phyloP scores from a whole-genome alignment of 2,113 vertebrate genomes.

The Gavialis gangeticus region DNA sequence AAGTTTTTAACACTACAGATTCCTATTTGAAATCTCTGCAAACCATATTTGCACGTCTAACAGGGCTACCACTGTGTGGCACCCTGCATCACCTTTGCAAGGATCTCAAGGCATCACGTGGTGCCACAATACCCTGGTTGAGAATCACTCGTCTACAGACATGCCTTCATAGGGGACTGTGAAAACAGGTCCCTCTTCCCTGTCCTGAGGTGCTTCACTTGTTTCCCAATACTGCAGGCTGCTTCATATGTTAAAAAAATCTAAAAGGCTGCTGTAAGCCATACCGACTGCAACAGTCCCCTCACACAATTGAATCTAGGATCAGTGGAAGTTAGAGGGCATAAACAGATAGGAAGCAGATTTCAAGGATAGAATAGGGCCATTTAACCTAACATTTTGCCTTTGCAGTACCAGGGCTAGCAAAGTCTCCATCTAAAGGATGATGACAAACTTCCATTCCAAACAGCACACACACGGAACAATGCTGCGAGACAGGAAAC shows the following conservation, averaged over 20 bases:
- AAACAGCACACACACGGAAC: slow-evolving; percentile 47
- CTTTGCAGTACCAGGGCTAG: neutral
- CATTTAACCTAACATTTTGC: slow-evolving; percentile 10
- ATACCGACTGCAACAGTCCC: neutral
- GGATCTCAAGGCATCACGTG: too few relatives aligned
- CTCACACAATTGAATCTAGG: neutral
- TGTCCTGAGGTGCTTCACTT: neutral
- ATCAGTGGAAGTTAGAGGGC: neutral
- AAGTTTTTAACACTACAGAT: too few relatives aligned
- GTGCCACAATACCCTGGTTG: too few relatives aligned
- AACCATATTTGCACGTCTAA: too few relatives aligned
- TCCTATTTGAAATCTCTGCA: too few relatives aligned
- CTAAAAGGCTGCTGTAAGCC: neutral
- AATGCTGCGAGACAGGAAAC: neutral
- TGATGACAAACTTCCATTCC: neutral
- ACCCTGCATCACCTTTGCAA: too few relatives aligned
- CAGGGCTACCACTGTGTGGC: too few relatives aligned
- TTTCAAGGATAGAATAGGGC: slow-evolving; percentile 1
- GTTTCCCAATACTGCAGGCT: neutral
- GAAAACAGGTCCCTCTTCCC: neutral
- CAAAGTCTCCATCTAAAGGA: slow-evolving; percentile 21
- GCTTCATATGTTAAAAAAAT: neutral
- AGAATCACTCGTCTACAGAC: neutral
- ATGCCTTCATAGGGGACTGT: fast-evolving
- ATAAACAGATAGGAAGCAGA: neutral